A percentile compares a stretch with the other conserved stretches of the same genome.
Evolutionary conservation across 2,888 invertebrate species (phyloP).

Genomic region (Idaea straminata): DNA sequence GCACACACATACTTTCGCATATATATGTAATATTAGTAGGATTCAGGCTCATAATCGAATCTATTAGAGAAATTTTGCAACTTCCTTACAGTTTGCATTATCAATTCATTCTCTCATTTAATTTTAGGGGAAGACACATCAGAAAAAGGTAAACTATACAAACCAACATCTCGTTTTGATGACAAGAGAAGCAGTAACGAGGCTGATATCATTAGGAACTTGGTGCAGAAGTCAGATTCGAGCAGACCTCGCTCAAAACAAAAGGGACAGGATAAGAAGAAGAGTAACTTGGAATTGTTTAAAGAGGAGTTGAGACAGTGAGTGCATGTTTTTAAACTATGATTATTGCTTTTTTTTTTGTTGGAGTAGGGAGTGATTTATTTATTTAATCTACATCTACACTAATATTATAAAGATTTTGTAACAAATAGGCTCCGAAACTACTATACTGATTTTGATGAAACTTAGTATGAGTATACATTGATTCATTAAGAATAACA

Average conservation of each 20-base stretch:
- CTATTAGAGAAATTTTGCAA: too few species aligned
- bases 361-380: background rate
- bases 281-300: conserved; percentile 97
- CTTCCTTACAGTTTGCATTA: background rate
- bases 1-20: too few species aligned
- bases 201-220: conserved; percentile 61
- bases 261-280: conserved; percentile 87
- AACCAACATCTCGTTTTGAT: conserved; percentile 90
- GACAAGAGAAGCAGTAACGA: conserved; percentile 60
- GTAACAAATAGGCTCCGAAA: too few species aligned
- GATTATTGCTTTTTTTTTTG: background rate
- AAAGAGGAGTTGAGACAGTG: conserved; percentile 98
- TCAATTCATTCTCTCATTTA: background rate
- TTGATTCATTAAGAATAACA: too few species aligned
- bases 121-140: conserved; percentile 90
- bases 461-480: too few species aligned
- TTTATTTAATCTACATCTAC: too few species aligned
- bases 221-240: conserved; percentile 78
- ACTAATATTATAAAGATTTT: too few species aligned
- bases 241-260: conserved; percentile 50
- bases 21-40: too few species aligned
- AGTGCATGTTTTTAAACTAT: conserved; percentile 40
- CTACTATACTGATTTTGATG: too few species aligned
- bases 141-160: conserved; percentile 95
- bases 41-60: too few species aligned